phyloP scores from a whole-genome alignment of 2,888 invertebrate species.

The Catocala nupta region DNA sequence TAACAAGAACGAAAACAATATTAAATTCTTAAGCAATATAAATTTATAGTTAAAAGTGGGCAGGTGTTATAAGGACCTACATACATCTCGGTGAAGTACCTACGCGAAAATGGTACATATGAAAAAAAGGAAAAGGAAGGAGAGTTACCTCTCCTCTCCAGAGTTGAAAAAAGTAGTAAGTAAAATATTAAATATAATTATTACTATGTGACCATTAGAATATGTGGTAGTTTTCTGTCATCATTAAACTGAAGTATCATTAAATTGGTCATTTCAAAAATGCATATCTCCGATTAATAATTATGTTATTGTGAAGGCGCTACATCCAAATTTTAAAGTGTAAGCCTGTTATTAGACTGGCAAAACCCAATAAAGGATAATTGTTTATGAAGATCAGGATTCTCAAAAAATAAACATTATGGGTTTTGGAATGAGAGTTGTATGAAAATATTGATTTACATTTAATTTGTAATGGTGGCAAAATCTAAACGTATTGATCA shows the following conservation, averaged over 20 bases:
- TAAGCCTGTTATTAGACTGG: slow-evolving; percentile 22
- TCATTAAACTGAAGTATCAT: too few relatives aligned
- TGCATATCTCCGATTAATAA: not conserved
- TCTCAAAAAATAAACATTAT: slow-evolving; percentile 11
- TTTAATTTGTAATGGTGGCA: not conserved
- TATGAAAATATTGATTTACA: not conserved
- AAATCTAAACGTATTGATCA: not conserved
- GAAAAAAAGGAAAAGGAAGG: too few relatives aligned
- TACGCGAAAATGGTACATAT: too few relatives aligned
- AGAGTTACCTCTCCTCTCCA: too few relatives aligned
- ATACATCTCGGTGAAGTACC: too few relatives aligned
- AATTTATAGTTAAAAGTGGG: not conserved
- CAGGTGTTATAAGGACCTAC: not conserved
- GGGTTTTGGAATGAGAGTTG: not conserved
- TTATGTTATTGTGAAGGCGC: not conserved
- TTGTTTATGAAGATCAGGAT: slow-evolving; percentile 16
- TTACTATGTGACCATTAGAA: too few relatives aligned
- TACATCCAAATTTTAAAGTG: not conserved
- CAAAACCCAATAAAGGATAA: slow-evolving; percentile 33
- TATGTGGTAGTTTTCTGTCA: too few relatives aligned
- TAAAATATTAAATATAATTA: too few relatives aligned
- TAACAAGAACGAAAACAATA: slow-evolving; percentile 63
- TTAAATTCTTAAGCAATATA: slow-evolving; percentile 6
- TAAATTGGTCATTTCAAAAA: too few relatives aligned
- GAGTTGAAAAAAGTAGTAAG: too few relatives aligned